A percentile compares a stretch with the other conserved stretches of the same genome.
Evolutionary conservation across 2,113 vertebrate genomes (phyloP).

Genomic region (Chiloscyllium plagiosum): DNA sequence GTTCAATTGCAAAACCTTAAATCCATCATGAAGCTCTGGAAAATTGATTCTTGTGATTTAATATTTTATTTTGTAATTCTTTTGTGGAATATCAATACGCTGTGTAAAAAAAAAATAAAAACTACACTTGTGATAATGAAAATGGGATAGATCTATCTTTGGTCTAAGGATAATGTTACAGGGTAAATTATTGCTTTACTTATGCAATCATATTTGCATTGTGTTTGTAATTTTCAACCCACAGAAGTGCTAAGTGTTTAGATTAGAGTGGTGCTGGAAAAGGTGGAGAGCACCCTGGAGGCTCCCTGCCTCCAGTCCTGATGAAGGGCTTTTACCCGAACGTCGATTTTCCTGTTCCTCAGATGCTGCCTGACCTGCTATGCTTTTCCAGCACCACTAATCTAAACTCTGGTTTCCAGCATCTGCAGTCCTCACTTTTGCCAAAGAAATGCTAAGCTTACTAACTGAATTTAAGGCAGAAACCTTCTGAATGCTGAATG

Average conservation of each 20-base stretch:
- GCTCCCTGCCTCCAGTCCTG: no score
- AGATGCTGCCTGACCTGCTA: no score
- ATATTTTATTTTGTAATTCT: no score
- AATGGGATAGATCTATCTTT: not conserved
- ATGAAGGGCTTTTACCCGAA: no score
- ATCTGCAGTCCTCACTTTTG: no score
- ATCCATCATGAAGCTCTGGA: not conserved
- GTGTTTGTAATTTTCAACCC: not conserved
- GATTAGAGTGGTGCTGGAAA: no score
- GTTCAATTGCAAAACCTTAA: not conserved
- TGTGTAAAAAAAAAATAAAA: not conserved
- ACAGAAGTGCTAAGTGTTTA: not conserved
- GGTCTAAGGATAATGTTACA: not conserved
- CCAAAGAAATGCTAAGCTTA: not conserved
- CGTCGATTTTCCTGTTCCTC: no score
- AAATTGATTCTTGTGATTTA: no score
- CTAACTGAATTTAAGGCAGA: not conserved
- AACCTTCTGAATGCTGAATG: not conserved
- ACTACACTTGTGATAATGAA: not conserved
- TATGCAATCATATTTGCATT: not conserved
- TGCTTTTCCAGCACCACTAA: no score
- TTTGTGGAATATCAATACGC: not conserved
- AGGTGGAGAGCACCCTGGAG: no score
- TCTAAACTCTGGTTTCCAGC: no score
- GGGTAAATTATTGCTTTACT: not conserved